Conservation (phyloP, 2,113 vertebrate species). For the Oreochromis tanganicae region DNA sequence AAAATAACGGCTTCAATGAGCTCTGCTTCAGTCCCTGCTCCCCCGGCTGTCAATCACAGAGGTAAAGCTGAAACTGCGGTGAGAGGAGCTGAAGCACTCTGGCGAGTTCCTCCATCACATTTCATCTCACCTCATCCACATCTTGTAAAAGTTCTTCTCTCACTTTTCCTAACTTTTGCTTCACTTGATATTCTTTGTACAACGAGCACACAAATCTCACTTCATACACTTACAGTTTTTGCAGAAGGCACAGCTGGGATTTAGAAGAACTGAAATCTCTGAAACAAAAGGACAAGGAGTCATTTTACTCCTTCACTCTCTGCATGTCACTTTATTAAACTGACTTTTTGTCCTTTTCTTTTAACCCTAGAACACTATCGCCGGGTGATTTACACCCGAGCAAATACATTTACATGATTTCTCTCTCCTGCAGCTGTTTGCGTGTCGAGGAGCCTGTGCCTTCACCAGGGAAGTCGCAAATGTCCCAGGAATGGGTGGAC, state of each 20-base stretch:
- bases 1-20: neutral
- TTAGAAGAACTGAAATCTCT: neutral
- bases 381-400: too few species aligned
- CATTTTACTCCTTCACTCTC: neutral
- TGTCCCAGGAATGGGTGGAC: too few species aligned
- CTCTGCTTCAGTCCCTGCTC: neutral
- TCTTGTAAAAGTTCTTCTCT: neutral
- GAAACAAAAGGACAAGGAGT: neutral
- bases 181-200: accelerated
- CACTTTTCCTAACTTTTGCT: neutral
- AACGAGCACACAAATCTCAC: neutral
- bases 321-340: neutral
- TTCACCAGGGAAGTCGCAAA: too few species aligned
- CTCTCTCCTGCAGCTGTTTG: too few species aligned
- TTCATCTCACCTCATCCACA: neutral
- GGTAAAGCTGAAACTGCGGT: neutral
- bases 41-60: slow-evolving; percentile 8
- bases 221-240: neutral
- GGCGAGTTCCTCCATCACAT: neutral
- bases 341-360: neutral
- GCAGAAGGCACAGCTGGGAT: neutral
- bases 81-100: neutral
- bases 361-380: neutral
- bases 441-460: too few species aligned
- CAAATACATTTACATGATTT: too few species aligned